Conservation (phyloP, 2,113 vertebrate species). For the Myotis brandtii region DNA sequence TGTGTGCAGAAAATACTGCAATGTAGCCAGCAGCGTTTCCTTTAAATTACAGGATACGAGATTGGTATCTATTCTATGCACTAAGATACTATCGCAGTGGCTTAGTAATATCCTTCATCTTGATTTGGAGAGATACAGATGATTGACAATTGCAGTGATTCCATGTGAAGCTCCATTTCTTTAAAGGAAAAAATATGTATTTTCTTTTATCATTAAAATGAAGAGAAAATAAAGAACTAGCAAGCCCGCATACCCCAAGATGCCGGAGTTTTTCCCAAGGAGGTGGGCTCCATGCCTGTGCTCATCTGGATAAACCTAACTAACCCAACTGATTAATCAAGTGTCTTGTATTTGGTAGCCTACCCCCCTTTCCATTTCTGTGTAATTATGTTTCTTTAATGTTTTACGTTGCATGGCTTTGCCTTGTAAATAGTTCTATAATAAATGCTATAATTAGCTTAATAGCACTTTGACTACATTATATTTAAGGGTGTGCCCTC, state of each 20-base stretch:
- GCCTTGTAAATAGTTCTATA: constrained; percentile 78
- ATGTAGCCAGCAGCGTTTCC: neutral
- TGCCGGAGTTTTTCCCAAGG: neutral
- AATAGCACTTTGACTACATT: constrained; percentile 75
- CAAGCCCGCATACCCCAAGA: neutral
- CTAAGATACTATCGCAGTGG: constrained; percentile 36
- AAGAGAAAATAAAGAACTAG: constrained; percentile 32
- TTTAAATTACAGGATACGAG: constrained; percentile 16
- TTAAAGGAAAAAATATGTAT: neutral
- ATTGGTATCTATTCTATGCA: neutral
- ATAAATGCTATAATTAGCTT: constrained; percentile 79
- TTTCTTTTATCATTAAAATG: neutral
- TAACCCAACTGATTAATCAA: constrained; percentile 44
- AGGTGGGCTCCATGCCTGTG: neutral
- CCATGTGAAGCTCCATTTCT: neutral
- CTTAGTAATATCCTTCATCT: constrained; percentile 37
- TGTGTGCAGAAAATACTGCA: neutral
- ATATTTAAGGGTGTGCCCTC: constrained; percentile 66
- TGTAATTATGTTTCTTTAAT: constrained; percentile 78
- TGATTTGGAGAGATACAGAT: constrained; percentile 37
- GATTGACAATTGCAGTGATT: neutral
- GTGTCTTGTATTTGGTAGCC: constrained; percentile 12
- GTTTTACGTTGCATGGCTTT: constrained; percentile 75
- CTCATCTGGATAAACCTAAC: neutral
- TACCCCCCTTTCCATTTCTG: constrained; percentile 55